Evolutionary conservation across 2,888 invertebrate species (phyloP), one percentile per base, ranked within the genome.

Genomic region (Tipula lateralis): DNA sequence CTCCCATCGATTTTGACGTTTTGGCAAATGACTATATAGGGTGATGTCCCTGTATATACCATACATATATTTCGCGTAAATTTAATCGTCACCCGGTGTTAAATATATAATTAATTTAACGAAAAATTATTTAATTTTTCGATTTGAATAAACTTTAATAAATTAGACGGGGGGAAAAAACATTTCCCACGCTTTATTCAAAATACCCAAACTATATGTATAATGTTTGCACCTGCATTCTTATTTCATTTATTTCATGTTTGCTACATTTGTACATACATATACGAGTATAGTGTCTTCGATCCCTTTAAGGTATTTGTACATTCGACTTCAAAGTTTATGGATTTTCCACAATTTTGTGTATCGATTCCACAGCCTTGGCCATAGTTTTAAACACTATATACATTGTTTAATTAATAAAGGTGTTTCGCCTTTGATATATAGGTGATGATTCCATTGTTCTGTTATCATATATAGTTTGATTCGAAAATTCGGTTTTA

Each of bases 171-270:
- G 66, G 66, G 66, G 66, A 9, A 13, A 66, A 39, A 66, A 66
- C 12, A 66, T 24, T 66, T 66, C 66, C 66, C 66, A 66, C 66
- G 66, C 66, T 66, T 66, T 66, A 66, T 66, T 66, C 66, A 66
- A 24, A 66, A 66, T 66, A 66, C 66, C 24, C 66, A 66, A 66
- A 66, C 9, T 19, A 66, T 7, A 1, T 36, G 12, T 9, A 7
- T 36, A 36, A 32, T 19, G 50, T 66, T 66, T 66, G 66, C 66
- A 66, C 66, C 66, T 66, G 66, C 66, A 66, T 66, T 66, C 24
- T 66, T n/a, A 66, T 66, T 66, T 66, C 19, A 66, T 66, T 66
- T 66, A 24, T 24, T 19, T 44, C 44, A 39, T 39, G 39, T 44
- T n/a, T 66, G 9, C 12, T 24, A 66, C 13, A 66, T n/a, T n/a